Conservation (phyloP, 2,888 invertebrate species). For the Netelia melanura region DNA sequence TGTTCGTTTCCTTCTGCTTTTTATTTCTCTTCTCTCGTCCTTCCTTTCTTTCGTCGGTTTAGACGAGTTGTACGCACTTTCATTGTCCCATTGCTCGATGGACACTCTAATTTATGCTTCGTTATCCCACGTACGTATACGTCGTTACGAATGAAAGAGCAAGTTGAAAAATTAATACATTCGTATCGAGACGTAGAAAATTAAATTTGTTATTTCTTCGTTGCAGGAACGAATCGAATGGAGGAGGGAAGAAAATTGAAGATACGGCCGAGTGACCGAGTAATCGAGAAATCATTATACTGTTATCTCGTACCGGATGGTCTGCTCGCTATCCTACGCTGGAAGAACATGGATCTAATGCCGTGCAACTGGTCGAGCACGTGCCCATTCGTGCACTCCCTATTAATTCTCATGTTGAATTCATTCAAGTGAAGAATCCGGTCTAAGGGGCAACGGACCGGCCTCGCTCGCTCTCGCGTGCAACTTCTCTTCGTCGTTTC, state of each 20-base stretch:
- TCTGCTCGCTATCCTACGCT: constrained; percentile 27
- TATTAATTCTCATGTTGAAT: constrained; percentile 37
- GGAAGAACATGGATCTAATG: constrained; percentile 1
- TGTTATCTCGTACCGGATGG: constrained; percentile 61
- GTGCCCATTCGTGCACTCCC: constrained; percentile 58
- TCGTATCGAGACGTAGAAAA: background rate
- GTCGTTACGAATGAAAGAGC: background rate
- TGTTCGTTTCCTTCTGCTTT: background rate
- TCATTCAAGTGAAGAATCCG: constrained; percentile 67
- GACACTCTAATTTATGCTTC: constrained; percentile 47
- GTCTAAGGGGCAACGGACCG: constrained; percentile 51
- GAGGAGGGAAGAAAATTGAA: background rate
- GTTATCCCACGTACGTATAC: background rate
- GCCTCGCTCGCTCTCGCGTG: background rate
- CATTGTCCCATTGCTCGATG: constrained; percentile 16
- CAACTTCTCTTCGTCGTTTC: constrained; percentile 10
- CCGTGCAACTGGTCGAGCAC: constrained; percentile 52
- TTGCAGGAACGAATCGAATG: background rate
- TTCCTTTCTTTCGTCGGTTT: constrained; percentile 43
- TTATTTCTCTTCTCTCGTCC: constrained; percentile 14
- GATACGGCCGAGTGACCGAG: constrained; percentile 63
- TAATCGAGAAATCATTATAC: constrained; percentile 44
- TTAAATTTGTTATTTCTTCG: background rate
- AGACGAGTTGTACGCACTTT: constrained; percentile 53
- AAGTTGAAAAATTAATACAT: background rate